Evolutionary conservation across 2,888 invertebrate species (phyloP).

Genomic region (Agrenia bidenticulata): DNA sequence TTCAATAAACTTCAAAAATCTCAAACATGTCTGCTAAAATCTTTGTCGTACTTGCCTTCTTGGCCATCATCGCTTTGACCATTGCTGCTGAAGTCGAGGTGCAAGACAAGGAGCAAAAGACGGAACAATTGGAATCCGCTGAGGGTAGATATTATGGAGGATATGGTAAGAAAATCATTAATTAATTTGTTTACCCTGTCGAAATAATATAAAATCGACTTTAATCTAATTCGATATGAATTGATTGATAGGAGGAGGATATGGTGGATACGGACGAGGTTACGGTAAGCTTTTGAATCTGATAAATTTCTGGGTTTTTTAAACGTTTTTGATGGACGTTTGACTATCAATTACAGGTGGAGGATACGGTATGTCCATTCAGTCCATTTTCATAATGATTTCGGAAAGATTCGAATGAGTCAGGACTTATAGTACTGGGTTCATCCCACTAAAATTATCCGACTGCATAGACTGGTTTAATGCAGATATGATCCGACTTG

Average conservation of each 20-base stretch:
- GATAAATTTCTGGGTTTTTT: no score
- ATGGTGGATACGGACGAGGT: conserved; percentile 19
- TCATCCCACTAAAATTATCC: no score
- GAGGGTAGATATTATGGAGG: conserved; percentile 32
- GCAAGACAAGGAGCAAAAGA: conserved; percentile 7
- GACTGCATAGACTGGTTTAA: no score
- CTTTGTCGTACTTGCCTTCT: conserved; percentile 22
- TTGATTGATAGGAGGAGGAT: conserved; percentile 10
- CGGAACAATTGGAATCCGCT: conserved; percentile 23
- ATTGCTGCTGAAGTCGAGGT: conserved; percentile 22
- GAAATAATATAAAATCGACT: not conserved
- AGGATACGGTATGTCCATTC: no score
- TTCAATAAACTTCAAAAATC: conserved; percentile 1
- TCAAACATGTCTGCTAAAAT: conserved; percentile 27
- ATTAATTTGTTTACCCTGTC: no score
- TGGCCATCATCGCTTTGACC: conserved; percentile 23
- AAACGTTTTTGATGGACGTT: no score
- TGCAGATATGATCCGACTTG: not conserved
- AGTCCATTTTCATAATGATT: no score
- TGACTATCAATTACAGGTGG: no score
- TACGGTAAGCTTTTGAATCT: no score
- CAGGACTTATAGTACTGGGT: no score
- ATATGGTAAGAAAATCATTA: not conserved
- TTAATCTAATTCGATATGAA: not conserved
- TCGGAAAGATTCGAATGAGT: no score